Conservation (phyloP, 2,888 invertebrate genomes). For the Drosophila testacea region DNA sequence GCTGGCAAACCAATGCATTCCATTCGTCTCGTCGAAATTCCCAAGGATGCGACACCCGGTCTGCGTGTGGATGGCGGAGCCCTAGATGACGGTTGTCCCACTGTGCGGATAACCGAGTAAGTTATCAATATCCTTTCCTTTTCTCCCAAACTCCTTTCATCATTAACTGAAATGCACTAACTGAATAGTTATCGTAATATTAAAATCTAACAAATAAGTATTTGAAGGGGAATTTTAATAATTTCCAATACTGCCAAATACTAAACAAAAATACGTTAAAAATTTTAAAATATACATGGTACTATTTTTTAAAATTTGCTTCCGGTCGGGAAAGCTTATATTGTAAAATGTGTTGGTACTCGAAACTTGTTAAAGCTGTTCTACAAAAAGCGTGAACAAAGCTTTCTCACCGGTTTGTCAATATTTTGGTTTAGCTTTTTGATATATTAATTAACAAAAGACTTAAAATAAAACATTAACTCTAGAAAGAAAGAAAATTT, state of each 20-base stretch:
- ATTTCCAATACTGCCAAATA: neutral
- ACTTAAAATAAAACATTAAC: too few species aligned
- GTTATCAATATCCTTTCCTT: constrained; percentile 31
- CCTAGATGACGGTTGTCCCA: constrained; percentile 85
- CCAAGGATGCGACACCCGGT: constrained; percentile 87
- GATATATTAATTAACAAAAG: too few species aligned
- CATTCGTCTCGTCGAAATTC: constrained; percentile 93
- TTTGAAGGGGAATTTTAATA: neutral
- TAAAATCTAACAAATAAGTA: neutral
- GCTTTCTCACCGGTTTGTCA: too few species aligned
- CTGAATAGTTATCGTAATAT: constrained; percentile 1
- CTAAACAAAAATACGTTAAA: neutral
- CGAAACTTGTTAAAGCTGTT: too few species aligned
- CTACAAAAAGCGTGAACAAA: too few species aligned
- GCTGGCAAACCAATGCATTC: constrained; percentile 90
- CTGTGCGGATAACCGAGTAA: constrained; percentile 90
- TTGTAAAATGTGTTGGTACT: too few species aligned
- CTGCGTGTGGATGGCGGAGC: constrained; percentile 86
- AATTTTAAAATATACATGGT: neutral
- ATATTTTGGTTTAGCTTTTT: too few species aligned
- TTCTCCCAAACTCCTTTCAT: neutral
- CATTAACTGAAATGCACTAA: neutral
- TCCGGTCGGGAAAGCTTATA: too few species aligned
- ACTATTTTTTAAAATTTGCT: neutral
- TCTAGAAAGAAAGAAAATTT: too few species aligned